A percentile compares a stretch with the other conserved stretches of the same genome.
Conservation (phyloP, 2,888 invertebrate genomes). For the Vannuccia rotundouncinata region DNA sequence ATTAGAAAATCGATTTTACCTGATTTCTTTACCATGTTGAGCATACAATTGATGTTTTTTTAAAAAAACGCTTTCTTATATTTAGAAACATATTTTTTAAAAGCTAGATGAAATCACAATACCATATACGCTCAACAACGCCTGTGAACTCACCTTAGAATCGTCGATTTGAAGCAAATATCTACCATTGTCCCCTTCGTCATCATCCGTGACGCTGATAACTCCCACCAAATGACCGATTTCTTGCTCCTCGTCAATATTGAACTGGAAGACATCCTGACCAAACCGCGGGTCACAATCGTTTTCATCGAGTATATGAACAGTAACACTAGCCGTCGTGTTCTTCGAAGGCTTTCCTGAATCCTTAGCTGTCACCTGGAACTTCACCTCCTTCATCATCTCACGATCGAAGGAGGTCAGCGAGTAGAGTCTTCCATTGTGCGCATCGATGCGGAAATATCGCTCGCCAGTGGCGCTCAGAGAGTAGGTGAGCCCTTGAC, state of each 20-base stretch:
- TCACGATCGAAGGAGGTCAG: conserved; percentile 30
- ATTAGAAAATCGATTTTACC: too few species aligned
- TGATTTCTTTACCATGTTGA: too few species aligned
- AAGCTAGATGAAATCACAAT: too few species aligned
- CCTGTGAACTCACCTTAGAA: conserved; percentile 25
- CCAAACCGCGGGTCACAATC: conserved; percentile 32
- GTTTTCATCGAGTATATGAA: conserved; percentile 34
- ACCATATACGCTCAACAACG: too few species aligned
- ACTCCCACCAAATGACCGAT: neutral
- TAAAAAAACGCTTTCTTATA: too few species aligned
- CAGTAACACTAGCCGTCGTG: conserved; percentile 21
- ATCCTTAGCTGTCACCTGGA: conserved; percentile 27
- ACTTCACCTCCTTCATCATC: neutral
- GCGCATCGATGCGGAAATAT: conserved; percentile 18
- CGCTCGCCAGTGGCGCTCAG: neutral
- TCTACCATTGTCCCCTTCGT: conserved; percentile 31
- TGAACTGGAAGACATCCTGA: conserved; percentile 1
- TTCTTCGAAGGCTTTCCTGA: neutral
- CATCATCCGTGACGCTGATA: conserved; percentile 14
- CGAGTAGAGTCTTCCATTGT: conserved; percentile 14
- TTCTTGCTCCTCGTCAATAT: conserved; percentile 2
- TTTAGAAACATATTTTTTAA: too few species aligned
- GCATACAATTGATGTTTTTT: too few species aligned
- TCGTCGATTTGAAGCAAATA: conserved; percentile 24
- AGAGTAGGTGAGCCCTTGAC: neutral